Conservation (phyloP, 2,797 vertebrate genomes). For the Thunnus albacares region DNA sequence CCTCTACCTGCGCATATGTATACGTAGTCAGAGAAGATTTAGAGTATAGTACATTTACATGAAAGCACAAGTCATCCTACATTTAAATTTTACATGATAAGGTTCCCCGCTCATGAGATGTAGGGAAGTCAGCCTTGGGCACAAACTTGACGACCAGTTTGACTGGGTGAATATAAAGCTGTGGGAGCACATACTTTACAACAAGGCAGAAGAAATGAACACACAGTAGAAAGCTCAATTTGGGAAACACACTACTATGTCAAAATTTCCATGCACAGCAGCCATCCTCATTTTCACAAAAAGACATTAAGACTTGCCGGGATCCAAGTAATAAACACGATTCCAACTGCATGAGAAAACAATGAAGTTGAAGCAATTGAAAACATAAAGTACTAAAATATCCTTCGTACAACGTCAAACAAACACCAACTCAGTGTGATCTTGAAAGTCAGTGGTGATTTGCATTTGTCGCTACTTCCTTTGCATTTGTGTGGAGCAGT, state of each 20-base stretch:
- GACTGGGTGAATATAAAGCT: not conserved
- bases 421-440: not conserved
- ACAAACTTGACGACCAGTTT: not conserved
- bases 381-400: not conserved
- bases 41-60: not conserved
- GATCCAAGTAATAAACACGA: not conserved
- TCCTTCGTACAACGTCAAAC: not conserved
- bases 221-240: not conserved
- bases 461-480: constrained; percentile 7
- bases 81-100: not conserved
- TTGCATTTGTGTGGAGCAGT: not conserved
- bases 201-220: not conserved
- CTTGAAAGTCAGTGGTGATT: not conserved
- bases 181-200: not conserved
- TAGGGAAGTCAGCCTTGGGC: not conserved
- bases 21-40: not conserved
- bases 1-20: not conserved
- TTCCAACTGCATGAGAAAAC: not conserved
- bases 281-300: not conserved
- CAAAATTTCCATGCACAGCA: not conserved
- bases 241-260: not conserved
- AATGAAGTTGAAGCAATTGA: not conserved
- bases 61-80: not conserved
- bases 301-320: not conserved
- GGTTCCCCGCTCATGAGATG: not conserved